Evolutionary conservation across 2,113 vertebrate genomes (phyloP).

Genomic region (Ifrita kowaldi): DNA sequence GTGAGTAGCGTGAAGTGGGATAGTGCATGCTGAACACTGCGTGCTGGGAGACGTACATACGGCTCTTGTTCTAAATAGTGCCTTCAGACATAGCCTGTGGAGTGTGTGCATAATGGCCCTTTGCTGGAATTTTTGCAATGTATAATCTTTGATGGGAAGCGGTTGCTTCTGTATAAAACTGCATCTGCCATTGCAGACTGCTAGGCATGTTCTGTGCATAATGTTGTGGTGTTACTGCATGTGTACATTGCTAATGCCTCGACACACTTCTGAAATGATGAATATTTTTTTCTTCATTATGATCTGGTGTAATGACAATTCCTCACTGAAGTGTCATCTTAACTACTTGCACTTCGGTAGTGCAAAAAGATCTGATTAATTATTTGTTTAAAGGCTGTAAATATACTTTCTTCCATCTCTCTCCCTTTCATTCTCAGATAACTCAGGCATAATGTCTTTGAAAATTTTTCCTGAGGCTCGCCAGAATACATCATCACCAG

Average conservation of each 20-base stretch:
- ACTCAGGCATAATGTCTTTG: not conserved
- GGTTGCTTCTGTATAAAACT: not conserved
- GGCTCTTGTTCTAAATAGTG: conserved; percentile 33
- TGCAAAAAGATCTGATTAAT: not conserved
- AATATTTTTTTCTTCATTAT: not conserved
- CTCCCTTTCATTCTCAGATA: not conserved
- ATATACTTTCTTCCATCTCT: not conserved
- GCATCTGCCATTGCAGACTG: not conserved
- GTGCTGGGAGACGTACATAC: conserved; percentile 43
- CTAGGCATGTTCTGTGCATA: not conserved
- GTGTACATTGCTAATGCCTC: not conserved
- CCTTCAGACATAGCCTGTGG: conserved; percentile 28
- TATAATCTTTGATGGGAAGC: not conserved
- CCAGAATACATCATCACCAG: not conserved
- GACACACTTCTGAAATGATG: not conserved
- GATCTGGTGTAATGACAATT: not conserved
- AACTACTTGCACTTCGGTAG: not conserved
- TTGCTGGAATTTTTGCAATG: not conserved
- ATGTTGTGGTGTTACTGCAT: not conserved
- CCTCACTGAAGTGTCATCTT: not conserved
- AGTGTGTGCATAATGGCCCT: conserved; percentile 6
- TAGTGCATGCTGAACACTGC: conserved; percentile 48
- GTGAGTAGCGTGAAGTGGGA: conserved; percentile 43
- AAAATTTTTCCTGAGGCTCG: not conserved
- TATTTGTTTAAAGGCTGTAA: not conserved